Evolutionary conservation across 2,888 invertebrate species (phyloP), one percentile per base, ranked within the genome.

Genomic region (Argyresthia albistria): DNA sequence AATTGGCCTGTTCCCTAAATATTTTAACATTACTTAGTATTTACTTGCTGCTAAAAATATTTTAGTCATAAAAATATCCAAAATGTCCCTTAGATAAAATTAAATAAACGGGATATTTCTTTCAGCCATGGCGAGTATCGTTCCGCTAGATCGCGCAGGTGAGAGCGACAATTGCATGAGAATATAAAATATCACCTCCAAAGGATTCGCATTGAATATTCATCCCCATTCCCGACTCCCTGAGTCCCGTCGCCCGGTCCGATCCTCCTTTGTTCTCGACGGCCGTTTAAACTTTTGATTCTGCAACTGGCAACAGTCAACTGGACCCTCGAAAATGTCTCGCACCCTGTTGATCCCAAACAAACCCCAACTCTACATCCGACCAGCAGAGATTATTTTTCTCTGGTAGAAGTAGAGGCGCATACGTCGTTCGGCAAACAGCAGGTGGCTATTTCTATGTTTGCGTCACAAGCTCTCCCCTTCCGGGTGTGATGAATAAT

Each of bases 401-500:
- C 37, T 54, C 43, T 55, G 15, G 43, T 16, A 1, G 14, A 35
- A 10, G 16, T 45, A 42, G 10, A 43, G 61, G 66, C 53, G 53
- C 63, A 70, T 81, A 65, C 52, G 70, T 54, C 71, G 50, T 70
- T 76, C 57, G 55, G 54, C 25, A 56, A 59, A 60, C 55, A 63
- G 68, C 75, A 73, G 75, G 75, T 78, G 80, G 80, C 79, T 76
- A 80, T 81, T 68, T 79, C 83, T 76, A 76, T 76, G 74, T 81
- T 87, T 86, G 86, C 87, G 86, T 84, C 87, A 86, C 75, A 77
- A 76, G 67, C 77, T 86, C 86, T 86, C 86, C 87, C 86, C 86
- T 87, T 87, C 87, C 87, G 87, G 86, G 87, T 86, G 84, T 80
- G 86, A 86, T 87, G 86, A 87, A 87, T 87, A 86, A 87, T 87